Evolutionary conservation across 2,113 vertebrate genomes (phyloP), one percentile per base, ranked within the genome.

Genomic region (Gambusia affinis): DNA sequence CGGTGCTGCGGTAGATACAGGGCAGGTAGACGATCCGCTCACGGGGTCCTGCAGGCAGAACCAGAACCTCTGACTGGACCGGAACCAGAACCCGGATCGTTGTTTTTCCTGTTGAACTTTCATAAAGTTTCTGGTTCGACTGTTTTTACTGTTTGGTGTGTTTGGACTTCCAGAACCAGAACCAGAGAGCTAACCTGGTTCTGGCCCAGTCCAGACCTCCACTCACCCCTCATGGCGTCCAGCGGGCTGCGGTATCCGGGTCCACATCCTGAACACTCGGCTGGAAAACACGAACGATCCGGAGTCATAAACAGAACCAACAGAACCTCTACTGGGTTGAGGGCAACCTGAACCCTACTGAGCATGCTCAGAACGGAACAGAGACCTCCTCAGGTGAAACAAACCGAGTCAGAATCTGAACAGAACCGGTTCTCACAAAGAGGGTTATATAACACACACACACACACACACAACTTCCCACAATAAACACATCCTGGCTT

Each of bases 201-300:
- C 22, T 54, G 51, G 3, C 11, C 39, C 12, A 12, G 14, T 15
- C 39, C 39, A 42, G 14, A 15, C 12, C 3, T 42, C 14, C 39
- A 42, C 64, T 93, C 83, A 95, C 97, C 97, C 88, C 96, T 97
- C 97, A 98, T 99, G 86, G 97, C 97, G 0, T 98, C 95, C 83
- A 93, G 82, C 0, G 97, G 97, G 10, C 87, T 95, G 12, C 92
- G 57, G 71, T 97, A 98, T 61, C 97, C 97, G 0, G 97, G 97
- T 28, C 97, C 97, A 72, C 97, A 97, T 0, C 86, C 82, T 67
- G 83, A 90, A 8, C 97, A 98, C 27, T 85, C 90, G 0, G 95
- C 96, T 96, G 78, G 14, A 67, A 72, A 28, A 69, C 14, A 37
- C 47, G 29, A 17, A 31, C 64, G 70, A 27, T 44, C 37, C 27